These are phyloP conservation scores for Drosophila stalkeri DNA, from an alignment of 2,888 invertebrate genomes.

Conservation along the genomic window DNA sequence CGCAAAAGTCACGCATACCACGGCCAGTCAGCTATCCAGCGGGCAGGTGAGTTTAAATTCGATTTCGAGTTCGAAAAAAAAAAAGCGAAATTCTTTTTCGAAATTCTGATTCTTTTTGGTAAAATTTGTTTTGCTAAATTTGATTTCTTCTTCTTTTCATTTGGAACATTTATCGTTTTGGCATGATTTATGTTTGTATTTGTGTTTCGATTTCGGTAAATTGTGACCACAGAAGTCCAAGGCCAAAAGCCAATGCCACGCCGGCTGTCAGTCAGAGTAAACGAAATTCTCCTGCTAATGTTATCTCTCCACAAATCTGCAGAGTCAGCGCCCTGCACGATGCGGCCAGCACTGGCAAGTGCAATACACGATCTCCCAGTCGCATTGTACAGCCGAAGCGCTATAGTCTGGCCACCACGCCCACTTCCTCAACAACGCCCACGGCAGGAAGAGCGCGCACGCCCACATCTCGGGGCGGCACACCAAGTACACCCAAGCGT, in stretches of 20 bases:
- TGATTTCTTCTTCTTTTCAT: conserved; percentile 33
- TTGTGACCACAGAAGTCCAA: conserved; percentile 58
- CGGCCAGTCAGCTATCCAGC: conserved; percentile 85
- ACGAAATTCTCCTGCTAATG: conserved; percentile 55
- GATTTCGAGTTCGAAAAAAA: neutral
- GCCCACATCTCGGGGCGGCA: conserved; percentile 75
- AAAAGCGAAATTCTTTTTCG: neutral
- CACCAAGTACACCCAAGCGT: conserved; percentile 84
- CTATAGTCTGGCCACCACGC: conserved; percentile 77
- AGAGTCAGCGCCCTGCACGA: conserved; percentile 81
- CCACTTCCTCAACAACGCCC: conserved; percentile 62
- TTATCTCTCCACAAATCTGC: conserved; percentile 79
- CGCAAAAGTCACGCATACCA: conserved; percentile 84
- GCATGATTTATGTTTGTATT: conserved; percentile 37
- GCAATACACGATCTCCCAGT: conserved; percentile 83
- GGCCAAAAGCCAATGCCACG: conserved; percentile 47
- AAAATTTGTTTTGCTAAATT: conserved; percentile 40
- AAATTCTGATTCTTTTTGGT: neutral
- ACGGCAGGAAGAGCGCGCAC: conserved; percentile 77
- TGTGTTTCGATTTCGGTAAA: conserved; percentile 8
- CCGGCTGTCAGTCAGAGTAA: conserved; percentile 61
- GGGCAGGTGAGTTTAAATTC: conserved; percentile 81
- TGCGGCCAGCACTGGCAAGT: conserved; percentile 62
- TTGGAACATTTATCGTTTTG: conserved; percentile 50
- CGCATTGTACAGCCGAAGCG: conserved; percentile 85